phyloP scores from a whole-genome alignment of 1,140 invertebrate species.

The Drosophila simulans region DNA sequence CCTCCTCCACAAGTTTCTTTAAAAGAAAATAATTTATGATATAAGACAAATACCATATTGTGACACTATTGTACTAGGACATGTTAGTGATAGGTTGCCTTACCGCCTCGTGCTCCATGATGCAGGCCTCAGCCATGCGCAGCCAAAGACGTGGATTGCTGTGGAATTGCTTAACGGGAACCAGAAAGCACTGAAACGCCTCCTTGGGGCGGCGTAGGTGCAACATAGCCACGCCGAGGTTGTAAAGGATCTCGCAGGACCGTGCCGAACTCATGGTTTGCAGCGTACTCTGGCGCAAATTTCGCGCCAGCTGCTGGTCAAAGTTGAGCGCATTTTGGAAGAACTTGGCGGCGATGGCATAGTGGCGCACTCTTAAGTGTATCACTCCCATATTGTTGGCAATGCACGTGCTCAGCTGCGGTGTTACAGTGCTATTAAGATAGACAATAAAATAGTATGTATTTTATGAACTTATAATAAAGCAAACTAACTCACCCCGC shows the following conservation, averaged over 20 bases:
- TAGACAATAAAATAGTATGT: background rate
- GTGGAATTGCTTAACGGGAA: slow-evolving; percentile 93
- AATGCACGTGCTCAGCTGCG: slow-evolving; percentile 89
- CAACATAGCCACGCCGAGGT: slow-evolving; percentile 94
- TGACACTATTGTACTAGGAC: background rate
- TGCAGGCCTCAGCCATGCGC: slow-evolving; percentile 96
- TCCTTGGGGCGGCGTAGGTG: slow-evolving; percentile 91
- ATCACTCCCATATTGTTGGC: slow-evolving; percentile 96
- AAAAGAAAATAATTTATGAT: background rate
- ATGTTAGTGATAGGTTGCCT: slow-evolving; percentile 16
- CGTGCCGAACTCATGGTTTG: slow-evolving; percentile 85
- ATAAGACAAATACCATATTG: too few relatives aligned
- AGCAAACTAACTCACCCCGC: slow-evolving; percentile 48
- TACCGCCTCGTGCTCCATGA: slow-evolving; percentile 89
- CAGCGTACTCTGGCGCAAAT: slow-evolving; percentile 68
- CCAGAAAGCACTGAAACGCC: slow-evolving; percentile 96
- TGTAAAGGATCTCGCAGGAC: slow-evolving; percentile 94
- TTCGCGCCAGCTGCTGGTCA: slow-evolving; percentile 88
- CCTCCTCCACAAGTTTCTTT: slow-evolving; percentile 58
- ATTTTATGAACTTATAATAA: background rate
- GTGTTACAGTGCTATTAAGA: slow-evolving; percentile 86
- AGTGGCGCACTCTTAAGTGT: slow-evolving; percentile 94
- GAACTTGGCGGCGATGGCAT: slow-evolving; percentile 93
- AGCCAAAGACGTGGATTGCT: slow-evolving; percentile 96
- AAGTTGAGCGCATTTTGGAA: slow-evolving; percentile 93